Conservation (phyloP, 2,888 invertebrate genomes). For the Hypercompe scribonia region DNA sequence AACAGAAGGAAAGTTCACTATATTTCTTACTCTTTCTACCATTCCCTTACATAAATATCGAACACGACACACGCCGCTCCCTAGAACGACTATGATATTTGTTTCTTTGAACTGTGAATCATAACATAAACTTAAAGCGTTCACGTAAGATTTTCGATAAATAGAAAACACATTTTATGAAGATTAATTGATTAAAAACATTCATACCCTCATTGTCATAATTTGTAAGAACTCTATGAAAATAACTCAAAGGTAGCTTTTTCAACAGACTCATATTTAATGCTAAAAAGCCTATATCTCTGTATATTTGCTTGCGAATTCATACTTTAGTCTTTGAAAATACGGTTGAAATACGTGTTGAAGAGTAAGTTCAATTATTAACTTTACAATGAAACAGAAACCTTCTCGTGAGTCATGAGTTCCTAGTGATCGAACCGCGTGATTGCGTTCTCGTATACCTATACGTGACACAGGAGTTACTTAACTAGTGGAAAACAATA, state of each 20-base stretch:
- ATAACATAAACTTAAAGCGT: neutral
- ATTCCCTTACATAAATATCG: too few species aligned
- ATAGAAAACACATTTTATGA: neutral
- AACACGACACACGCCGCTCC: too few species aligned
- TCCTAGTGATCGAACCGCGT: neutral
- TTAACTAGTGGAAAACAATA: too few species aligned
- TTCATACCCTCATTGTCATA: neutral
- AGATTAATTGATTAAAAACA: neutral
- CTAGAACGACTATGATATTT: neutral
- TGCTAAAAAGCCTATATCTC: neutral
- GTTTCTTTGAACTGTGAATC: neutral
- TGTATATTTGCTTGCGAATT: neutral
- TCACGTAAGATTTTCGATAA: neutral
- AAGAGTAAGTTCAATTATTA: neutral
- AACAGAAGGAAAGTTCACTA: too few species aligned
- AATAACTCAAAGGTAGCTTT: neutral
- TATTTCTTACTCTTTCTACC: too few species aligned
- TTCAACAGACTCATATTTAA: neutral
- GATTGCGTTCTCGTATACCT: neutral
- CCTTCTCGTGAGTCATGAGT: neutral
- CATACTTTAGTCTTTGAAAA: neutral
- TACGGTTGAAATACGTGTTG: neutral
- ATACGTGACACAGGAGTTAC: too few species aligned
- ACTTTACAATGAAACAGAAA: neutral
- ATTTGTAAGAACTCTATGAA: neutral